Base-by-base conservation (phyloP, 1,140 invertebrate species). In the Drosophila kepulauana region DNA sequence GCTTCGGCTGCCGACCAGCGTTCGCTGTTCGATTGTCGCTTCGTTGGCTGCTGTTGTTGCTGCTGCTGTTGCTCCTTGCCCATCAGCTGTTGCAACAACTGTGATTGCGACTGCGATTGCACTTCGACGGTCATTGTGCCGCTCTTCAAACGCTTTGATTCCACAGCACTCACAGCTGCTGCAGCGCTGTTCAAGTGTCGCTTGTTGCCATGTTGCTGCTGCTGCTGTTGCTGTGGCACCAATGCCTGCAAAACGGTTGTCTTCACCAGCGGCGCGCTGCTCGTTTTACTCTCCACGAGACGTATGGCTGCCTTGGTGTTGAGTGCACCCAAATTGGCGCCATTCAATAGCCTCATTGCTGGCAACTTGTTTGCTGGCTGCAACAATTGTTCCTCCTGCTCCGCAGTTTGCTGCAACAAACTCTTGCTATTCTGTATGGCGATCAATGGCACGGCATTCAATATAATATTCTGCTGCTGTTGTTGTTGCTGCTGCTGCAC, bases 361-460 rank as follows among this genome's bases (percentile, higher is more conserved):
- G 89, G 65, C 63, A 73, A 33, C 63, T 82, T 86, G 35, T 35
- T 25, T 20, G 35, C 10, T 7, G 66, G n/a, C 71, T 66, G n/a
- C 63, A 80, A 51, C 38, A 81, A 38, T 52, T 78, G 58, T 59
- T 72, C 66, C 67, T 78, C 59, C 52, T 72, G 35, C 52, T 15
- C 38, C 68, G 63, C 35, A 82, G 81, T 54, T 10, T 80, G 75
- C 58, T 80, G 73, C 65, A 65, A 56, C 51, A 65, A 30, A 45
- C 49, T 45, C 13, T 65, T 85, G 79, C 16, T 90, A 25, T 79
- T 92, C 79, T 92, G 91, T 62, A 92, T 92, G 52, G 82, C 91
- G 57, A 92, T 91, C 78, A 92, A 90, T 85, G 91, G 91, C 74
- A 92, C 91, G 5, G 91, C 82, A 81, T 92, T 91, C 38, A 91